Base-by-base conservation (phyloP, 2,888 invertebrate species). In the Myathropa florea region DNA sequence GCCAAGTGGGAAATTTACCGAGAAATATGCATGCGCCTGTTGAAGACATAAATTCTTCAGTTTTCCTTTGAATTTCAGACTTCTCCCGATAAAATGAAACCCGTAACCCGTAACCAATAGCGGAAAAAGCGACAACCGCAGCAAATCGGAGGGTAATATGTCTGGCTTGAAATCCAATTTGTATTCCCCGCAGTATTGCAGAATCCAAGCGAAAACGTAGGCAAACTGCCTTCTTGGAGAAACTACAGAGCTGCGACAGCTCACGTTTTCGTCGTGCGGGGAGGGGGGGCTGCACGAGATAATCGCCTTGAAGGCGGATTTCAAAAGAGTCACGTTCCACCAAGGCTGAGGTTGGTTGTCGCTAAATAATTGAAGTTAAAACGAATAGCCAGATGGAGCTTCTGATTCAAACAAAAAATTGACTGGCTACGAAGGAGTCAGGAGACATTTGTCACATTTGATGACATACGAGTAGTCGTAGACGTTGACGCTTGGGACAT, bases 101-200 rank as follows among this genome's bases (percentile, higher is more conserved):
- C 30, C n/a, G 7, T 18, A 73, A 55, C 14, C 30, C n/a, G 7
- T 18, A 18, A 46, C 46, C 53, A 28, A 63, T 30, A 61, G 28
- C 53, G 21, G 61, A 39, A 28, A 71, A 46, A 28, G 18, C 59
- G 23, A 60, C 12, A 14, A 46, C 12, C 21, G 28, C 24, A 26
- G 4, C 6, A 65, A 26, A 28, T 14, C 57, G 14, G 6, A 24
- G 57, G 57, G 59, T 26, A 36, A 9, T 18, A 18, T 46, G 61
- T 21, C 61, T 61, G 10, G 23, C 57, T 24, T 12, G 12, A 57
- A 64, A 55, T 57, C 21, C 55, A 64, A 63, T 73, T 73, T 73
- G 73, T 73, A 73, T 73, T 64, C 73, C 73, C 61, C 18, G 61
- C 53, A 77, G 60, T 46, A 24, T 46, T 46, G 30, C 55, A 64